Evolutionary conservation across 2,888 invertebrate species (phyloP), one percentile per base, ranked within the genome.

Genomic region (Tyria jacobaeae): DNA sequence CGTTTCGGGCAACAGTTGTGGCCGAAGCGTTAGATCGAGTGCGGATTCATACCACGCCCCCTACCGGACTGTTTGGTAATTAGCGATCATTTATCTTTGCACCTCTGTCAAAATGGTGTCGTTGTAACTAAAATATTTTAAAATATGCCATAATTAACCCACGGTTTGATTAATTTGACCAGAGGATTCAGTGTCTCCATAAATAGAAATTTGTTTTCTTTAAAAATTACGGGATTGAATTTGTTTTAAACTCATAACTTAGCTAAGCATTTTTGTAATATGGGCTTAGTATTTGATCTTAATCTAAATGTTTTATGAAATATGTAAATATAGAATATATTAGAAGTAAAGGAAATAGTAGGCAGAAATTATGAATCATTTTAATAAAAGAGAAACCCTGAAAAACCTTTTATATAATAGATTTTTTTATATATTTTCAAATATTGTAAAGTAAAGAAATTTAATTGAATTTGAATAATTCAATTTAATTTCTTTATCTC

Each of bases 21-120:
- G 48, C 27, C 37, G 51, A 25, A 54, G 54, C 64, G 75, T 76
- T 78, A 73, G 76, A 75, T 66, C 52, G 67, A 79, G 73, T 73
- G 77, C 79, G 71, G 79, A 76, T 71, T 76, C 77, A 59, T 62
- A 64, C 57, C 81, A 75, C 85, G 84, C 86, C 86, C 79, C 76
- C 81, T 75, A 69, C 73, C 82, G 79, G 77, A 73, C 86, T 78
- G 79, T 83, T 79, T 74, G 78, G 85, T 88, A 90, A 90, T 90
- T 88, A 91, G 78, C 81, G 83, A 86, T 90, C 91, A 91, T 92
- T 90, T 89, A 93, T 93, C 91, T 89, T 88, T 79, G 79, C 80
- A 75, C 86, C 84, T 88, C 89, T 90, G 92, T 92, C 92, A 92
- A 92, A 93, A 93, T 88, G 87, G 84, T 92, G 92, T 92, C 91